Percentiles rank a stretch among this genome's conserved stretches.
These are phyloP conservation scores for Melanostoma scalare DNA, from an alignment of 2,888 invertebrate species.

Conservation along the genomic window DNA sequence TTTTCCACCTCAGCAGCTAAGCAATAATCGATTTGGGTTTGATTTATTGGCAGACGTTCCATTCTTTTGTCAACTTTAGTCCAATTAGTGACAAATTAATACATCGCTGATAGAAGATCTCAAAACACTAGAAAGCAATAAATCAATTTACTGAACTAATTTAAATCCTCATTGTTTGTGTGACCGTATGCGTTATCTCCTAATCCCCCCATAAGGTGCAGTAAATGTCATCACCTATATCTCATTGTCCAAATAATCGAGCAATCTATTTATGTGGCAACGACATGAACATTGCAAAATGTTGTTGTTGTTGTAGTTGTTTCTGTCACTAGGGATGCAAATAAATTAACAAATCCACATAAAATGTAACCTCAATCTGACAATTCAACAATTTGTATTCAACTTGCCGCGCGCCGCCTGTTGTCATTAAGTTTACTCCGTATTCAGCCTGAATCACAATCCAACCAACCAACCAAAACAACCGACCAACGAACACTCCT, in stretches of 20 bases:
- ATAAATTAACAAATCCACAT: conserved; percentile 68
- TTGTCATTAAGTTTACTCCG: conserved; percentile 15
- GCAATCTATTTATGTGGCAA: conserved; percentile 29
- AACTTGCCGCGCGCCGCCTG: conserved; percentile 36
- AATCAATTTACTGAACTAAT: no score
- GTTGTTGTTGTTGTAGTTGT: conserved; percentile 16
- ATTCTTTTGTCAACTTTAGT: no score
- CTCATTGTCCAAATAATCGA: conserved; percentile 20
- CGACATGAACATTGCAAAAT: conserved; percentile 42
- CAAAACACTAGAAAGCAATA: no score
- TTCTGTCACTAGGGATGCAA: conserved; percentile 61
- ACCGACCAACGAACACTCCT: not conserved
- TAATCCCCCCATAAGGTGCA: no score
- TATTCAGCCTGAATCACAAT: not conserved
- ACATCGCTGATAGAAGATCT: no score
- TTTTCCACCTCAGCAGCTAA: no score
- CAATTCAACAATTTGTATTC: conserved; percentile 69
- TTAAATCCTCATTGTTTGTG: no score
- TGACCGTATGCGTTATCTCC: no score
- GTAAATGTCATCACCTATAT: no score
- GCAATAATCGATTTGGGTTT: no score
- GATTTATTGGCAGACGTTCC: no score
- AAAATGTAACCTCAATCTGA: conserved; percentile 63
- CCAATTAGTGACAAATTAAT: no score
- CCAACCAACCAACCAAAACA: conserved; percentile 9